phyloP scores from a whole-genome alignment of 2,797 vertebrate species.

The Phyllotis vaccarum region DNA sequence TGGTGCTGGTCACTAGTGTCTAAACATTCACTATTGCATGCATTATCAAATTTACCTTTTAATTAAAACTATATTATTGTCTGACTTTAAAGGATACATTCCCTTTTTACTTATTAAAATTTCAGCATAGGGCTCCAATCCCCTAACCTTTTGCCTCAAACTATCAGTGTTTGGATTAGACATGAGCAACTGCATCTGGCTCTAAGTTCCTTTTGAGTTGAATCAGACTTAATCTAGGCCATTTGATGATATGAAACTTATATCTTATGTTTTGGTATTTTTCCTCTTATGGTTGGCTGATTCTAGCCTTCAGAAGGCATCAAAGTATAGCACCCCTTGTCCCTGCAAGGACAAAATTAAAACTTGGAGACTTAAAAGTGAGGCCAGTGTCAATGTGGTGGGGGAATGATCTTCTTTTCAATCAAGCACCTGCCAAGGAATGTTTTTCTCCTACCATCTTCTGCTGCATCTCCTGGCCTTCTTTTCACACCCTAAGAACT shows the following conservation, averaged over 20 bases:
- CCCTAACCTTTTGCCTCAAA: neutral
- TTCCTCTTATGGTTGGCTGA: neutral
- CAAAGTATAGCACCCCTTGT: neutral
- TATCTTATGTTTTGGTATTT: neutral
- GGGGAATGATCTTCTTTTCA: neutral
- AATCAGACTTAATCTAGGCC: conserved; percentile 13
- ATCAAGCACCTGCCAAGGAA: neutral
- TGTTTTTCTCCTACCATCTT: neutral
- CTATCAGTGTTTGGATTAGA: neutral
- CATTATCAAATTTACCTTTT: conserved; percentile 37
- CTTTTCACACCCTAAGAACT: neutral
- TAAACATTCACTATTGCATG: conserved; percentile 28
- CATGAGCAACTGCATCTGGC: no score
- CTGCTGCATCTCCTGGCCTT: accelerated
- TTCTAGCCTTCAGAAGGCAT: neutral
- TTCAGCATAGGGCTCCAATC: neutral
- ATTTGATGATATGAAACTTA: neutral
- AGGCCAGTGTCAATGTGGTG: neutral
- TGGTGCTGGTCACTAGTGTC: neutral
- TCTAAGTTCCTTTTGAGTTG: conserved; percentile 16
- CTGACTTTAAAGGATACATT: neutral
- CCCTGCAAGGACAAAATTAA: neutral
- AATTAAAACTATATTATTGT: conserved; percentile 44
- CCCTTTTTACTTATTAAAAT: neutral
- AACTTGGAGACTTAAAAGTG: conserved; percentile 24